Evolutionary conservation across 2,888 invertebrate genomes (phyloP).

Genomic region (Nymphalis c-album): DNA sequence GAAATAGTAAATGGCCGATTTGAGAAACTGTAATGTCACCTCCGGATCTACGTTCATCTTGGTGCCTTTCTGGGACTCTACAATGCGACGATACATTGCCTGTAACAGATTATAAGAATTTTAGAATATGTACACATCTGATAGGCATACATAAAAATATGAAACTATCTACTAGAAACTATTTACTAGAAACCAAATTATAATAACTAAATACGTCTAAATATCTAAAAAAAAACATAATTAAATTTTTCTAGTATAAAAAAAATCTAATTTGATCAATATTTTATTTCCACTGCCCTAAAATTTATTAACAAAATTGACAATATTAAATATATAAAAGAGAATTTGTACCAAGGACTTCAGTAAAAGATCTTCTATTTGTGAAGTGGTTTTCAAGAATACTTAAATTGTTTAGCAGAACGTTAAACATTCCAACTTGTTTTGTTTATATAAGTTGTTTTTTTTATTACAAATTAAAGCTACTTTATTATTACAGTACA

Average conservation of each 20-base stretch:
- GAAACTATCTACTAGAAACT: constrained; percentile 4
- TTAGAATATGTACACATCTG: neutral
- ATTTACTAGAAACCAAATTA: neutral
- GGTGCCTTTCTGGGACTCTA: constrained; percentile 87
- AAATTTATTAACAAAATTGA: too few relatives aligned
- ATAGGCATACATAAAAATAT: neutral
- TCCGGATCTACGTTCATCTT: constrained; percentile 92
- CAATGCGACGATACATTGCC: constrained; percentile 92
- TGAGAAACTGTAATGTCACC: constrained; percentile 94
- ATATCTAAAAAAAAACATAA: neutral
- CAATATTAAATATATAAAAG: too few relatives aligned
- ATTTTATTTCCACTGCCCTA: too few relatives aligned
- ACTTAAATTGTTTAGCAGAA: too few relatives aligned
- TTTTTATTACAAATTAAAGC: too few relatives aligned
- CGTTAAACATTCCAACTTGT: too few relatives aligned
- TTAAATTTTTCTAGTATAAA: too few relatives aligned
- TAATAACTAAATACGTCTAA: constrained; percentile 4
- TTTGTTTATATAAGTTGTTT: too few relatives aligned
- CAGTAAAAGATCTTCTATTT: too few relatives aligned
- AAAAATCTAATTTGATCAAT: too few relatives aligned
- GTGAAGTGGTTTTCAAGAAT: too few relatives aligned
- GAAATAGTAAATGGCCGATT: constrained; percentile 96
- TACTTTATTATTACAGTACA: neutral
- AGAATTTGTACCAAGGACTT: too few relatives aligned
- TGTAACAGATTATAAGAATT: constrained; percentile 60